phyloP scores from a whole-genome alignment of 1,140 invertebrate genomes.

The Pseudoatta argentina region DNA sequence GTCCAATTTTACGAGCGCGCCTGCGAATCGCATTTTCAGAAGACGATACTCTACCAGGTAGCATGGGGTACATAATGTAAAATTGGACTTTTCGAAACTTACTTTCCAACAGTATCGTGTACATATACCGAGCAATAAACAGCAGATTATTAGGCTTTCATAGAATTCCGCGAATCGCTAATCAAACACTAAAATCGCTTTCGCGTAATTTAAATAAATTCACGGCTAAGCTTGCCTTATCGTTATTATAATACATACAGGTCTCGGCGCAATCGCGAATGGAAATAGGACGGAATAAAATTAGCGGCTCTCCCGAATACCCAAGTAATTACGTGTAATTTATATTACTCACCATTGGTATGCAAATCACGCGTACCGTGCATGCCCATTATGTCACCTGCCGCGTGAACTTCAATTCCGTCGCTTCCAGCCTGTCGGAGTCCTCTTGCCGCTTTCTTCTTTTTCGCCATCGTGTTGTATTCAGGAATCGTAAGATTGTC shows the following conservation, averaged over 20 bases:
- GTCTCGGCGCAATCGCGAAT: slow-evolving; percentile 11
- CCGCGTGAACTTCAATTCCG: slow-evolving; percentile 44
- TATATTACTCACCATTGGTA: slow-evolving; percentile 86
- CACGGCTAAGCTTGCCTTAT: background rate
- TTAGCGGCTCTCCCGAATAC: slow-evolving; percentile 81
- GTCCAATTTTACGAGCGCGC: slow-evolving; percentile 41
- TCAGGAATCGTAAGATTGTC: slow-evolving; percentile 3
- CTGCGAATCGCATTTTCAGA: slow-evolving; percentile 1
- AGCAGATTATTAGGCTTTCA: background rate
- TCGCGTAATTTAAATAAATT: slow-evolving; percentile 47
- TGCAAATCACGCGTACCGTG: slow-evolving; percentile 82
- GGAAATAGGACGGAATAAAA: slow-evolving; percentile 82
- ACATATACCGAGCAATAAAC: background rate
- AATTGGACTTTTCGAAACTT: slow-evolving; percentile 1
- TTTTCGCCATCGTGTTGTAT: background rate
- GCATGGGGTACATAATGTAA: background rate
- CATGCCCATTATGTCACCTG: slow-evolving; percentile 72
- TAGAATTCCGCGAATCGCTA: slow-evolving; percentile 2
- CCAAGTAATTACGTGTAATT: slow-evolving; percentile 86
- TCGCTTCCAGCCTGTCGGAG: slow-evolving; percentile 1
- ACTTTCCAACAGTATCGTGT: background rate
- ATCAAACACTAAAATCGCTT: slow-evolving; percentile 31
- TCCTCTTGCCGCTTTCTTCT: background rate
- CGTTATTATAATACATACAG: slow-evolving; percentile 21
- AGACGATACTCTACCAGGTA: background rate